phyloP scores from a whole-genome alignment of 2,797 vertebrate species.

The Enteromius anoplus region DNA sequence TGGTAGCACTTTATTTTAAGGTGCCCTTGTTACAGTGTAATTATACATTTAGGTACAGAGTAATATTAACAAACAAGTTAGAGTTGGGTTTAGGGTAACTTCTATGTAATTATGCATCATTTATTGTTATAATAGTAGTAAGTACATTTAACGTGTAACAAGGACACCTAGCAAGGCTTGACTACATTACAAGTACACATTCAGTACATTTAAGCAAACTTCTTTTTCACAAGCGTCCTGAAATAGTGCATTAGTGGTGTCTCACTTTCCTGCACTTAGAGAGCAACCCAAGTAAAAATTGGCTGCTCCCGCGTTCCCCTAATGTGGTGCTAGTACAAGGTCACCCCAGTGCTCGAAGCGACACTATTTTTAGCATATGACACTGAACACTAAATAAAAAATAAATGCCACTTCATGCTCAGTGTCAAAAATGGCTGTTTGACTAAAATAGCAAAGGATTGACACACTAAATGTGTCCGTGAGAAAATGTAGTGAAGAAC shows the following conservation, averaged over 20 bases:
- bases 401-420: constrained; percentile 15
- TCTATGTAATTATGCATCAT: no score
- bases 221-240: not conserved
- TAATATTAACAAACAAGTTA: no score
- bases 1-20: no score
- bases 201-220: not conserved
- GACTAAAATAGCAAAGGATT: not conserved
- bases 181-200: not conserved
- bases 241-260: not conserved
- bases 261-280: not conserved
- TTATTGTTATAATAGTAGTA: no score
- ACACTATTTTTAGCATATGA: constrained; percentile 23
- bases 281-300: not conserved
- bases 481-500: not conserved
- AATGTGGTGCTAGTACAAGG: constrained; percentile 2
- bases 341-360: not conserved
- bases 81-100: no score
- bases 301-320: not conserved
- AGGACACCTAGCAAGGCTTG: no score
- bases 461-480: not conserved
- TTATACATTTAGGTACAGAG: no score
- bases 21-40: no score
- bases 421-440: constrained; percentile 13
- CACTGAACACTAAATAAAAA: constrained; percentile 20
- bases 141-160: no score